A percentile compares a stretch with the other conserved stretches of the same genome.
These are phyloP conservation scores for Embiotoca jacksoni DNA, from an alignment of 2,113 vertebrate species.

Conservation along the genomic window DNA sequence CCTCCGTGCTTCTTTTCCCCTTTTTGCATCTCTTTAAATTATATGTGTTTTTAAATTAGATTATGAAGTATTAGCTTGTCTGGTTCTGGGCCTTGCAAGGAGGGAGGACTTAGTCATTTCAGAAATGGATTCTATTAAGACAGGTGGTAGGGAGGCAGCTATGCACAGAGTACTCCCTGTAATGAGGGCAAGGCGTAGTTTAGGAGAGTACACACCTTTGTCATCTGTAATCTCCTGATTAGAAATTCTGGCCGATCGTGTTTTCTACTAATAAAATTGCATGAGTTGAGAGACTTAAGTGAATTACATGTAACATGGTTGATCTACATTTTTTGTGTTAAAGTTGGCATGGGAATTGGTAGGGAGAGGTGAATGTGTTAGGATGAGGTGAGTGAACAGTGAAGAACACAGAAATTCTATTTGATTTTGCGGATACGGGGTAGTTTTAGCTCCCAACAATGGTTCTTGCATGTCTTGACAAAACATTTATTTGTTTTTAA, in stretches of 20 bases:
- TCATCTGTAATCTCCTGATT: conserved; percentile 86
- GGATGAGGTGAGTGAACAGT: conserved; percentile 27
- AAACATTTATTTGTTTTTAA: conserved; percentile 13
- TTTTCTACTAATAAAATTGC: conserved; percentile 83
- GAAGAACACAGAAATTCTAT: conserved; percentile 38
- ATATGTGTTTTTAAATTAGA: conserved; percentile 87
- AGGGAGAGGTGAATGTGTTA: conserved; percentile 5
- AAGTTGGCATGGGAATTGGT: conserved; percentile 41
- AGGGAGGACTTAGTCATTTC: conserved; percentile 84
- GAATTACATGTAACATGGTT: conserved; percentile 80
- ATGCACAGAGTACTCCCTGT: conserved; percentile 82
- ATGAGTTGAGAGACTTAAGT: conserved; percentile 77
- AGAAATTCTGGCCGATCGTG: conserved; percentile 81
- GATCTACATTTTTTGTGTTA: conserved; percentile 71
- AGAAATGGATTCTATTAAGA: conserved; percentile 88
- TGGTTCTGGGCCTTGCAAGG: conserved; percentile 79
- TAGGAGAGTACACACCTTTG: conserved; percentile 81
- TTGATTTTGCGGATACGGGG: conserved; percentile 29
- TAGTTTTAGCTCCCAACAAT: conserved; percentile 27
- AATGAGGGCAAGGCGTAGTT: conserved; percentile 83
- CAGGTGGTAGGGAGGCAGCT: conserved; percentile 82
- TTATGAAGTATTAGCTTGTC: conserved; percentile 87
- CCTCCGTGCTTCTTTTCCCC: conserved; percentile 57
- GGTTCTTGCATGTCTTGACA: background rate
- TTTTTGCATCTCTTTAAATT: conserved; percentile 86